These are phyloP conservation scores for Chrysolina haemoptera DNA, from an alignment of 2,888 invertebrate genomes.

Conservation along the genomic window DNA sequence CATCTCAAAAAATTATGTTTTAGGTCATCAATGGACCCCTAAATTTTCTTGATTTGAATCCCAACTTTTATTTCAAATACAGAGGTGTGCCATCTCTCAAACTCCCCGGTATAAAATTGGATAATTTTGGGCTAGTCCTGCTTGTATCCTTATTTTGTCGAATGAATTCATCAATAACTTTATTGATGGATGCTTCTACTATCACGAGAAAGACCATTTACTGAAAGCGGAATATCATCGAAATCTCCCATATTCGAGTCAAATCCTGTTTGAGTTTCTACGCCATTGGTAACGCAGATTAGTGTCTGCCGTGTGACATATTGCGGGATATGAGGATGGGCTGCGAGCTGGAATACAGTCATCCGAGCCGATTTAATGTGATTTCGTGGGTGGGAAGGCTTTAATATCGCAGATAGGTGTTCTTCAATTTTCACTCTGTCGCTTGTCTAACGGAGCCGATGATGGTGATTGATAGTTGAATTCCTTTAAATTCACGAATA, in stretches of 20 bases:
- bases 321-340: constrained; percentile 39
- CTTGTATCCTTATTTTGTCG: no score
- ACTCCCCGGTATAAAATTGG: no score
- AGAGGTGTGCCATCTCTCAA: no score
- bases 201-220: not conserved
- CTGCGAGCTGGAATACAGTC: constrained; percentile 28
- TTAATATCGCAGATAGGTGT: constrained; percentile 28
- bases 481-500: not conserved
- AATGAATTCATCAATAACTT: no score
- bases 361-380: constrained; percentile 29
- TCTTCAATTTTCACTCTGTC: constrained; percentile 26
- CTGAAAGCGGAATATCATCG: not conserved
- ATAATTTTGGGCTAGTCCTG: no score
- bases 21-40: no score
- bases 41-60: no score
- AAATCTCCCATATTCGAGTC: not conserved
- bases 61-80: no score
- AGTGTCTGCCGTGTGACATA: constrained; percentile 41
- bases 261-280: not conserved
- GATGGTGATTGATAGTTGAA: constrained; percentile 15
- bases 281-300: not conserved
- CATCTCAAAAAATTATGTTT: no score
- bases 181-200: no score
- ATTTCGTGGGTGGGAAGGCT: constrained; percentile 29
- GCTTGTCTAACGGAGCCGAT: not conserved